These are phyloP conservation scores for Phainopepla nitens DNA, from an alignment of 2,113 vertebrate species.

Conservation along the genomic window DNA sequence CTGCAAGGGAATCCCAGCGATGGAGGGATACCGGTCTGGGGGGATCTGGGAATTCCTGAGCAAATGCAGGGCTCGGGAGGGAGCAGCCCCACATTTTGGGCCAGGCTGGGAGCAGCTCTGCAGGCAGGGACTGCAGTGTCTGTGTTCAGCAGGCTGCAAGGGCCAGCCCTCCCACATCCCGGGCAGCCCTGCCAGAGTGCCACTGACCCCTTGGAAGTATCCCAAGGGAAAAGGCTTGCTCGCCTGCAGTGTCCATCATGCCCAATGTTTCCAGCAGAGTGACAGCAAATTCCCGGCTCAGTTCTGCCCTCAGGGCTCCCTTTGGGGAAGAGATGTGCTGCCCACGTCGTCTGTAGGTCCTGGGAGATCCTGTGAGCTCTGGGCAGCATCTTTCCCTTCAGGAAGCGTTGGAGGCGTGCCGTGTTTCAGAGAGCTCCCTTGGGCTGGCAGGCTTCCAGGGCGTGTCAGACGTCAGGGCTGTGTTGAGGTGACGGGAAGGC, in stretches of 20 bases:
- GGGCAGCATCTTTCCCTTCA: neutral
- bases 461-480: neutral
- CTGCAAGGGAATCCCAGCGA: neutral
- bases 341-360: neutral
- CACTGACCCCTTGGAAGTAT: neutral
- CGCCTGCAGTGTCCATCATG: neutral
- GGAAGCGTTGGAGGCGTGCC: neutral
- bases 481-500: neutral
- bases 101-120: neutral
- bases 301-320: neutral
- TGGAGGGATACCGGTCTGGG: neutral
- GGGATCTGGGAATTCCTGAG: neutral
- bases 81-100: neutral
- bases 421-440: neutral
- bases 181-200: neutral
- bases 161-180: rapidly evolving
- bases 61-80: neutral
- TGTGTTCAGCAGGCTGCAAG: neutral
- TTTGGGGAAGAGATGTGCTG: neutral
- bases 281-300: neutral
- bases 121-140: neutral
- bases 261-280: rapidly evolving
- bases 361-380: neutral
- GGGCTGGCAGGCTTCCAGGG: neutral
- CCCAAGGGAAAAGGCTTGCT: neutral